A percentile compares a stretch with the other conserved stretches of the same genome.
Conservation (phyloP, 2,888 invertebrate species). For the Hemaris fuciformis region DNA sequence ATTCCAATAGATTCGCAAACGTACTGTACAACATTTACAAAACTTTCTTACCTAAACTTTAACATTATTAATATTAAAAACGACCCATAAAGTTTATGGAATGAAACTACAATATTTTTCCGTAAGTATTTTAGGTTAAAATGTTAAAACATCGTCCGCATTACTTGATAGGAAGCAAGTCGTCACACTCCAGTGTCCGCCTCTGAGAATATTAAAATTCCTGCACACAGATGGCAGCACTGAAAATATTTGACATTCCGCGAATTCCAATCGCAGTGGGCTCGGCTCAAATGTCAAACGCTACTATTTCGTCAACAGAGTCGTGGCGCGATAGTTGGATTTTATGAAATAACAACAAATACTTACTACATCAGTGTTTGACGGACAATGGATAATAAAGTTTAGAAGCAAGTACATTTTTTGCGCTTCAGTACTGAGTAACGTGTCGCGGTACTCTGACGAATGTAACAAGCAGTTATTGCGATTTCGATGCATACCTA, state of each 20-base stretch:
- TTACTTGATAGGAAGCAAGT: slow-evolving; percentile 24
- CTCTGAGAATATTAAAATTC: slow-evolving; percentile 64
- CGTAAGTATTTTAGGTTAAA: not conserved
- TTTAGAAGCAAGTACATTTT: slow-evolving; percentile 60
- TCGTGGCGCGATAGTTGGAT: slow-evolving; percentile 79
- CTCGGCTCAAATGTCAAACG: slow-evolving; percentile 88
- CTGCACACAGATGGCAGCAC: slow-evolving; percentile 82
- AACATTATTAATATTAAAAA: not conserved
- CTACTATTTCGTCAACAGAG: slow-evolving; percentile 82
- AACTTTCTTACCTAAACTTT: slow-evolving; percentile 37
- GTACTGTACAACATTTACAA: slow-evolving; percentile 29
- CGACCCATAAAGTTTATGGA: not conserved
- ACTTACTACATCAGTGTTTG: slow-evolving; percentile 59
- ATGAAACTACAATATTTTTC: not conserved
- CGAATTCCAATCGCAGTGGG: slow-evolving; percentile 84
- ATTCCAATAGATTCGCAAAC: slow-evolving; percentile 70
- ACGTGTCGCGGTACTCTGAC: slow-evolving; percentile 57
- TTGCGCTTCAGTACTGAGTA: slow-evolving; percentile 53
- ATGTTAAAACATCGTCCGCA: not conserved
- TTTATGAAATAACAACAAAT: slow-evolving; percentile 79
- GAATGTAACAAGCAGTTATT: slow-evolving; percentile 52
- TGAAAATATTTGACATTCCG: slow-evolving; percentile 86
- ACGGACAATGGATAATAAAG: slow-evolving; percentile 71
- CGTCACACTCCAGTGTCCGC: slow-evolving; percentile 61
- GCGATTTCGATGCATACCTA: slow-evolving; percentile 59